Evolutionary conservation across 2,888 invertebrate genomes (phyloP), one percentile per base, ranked within the genome.

Genomic region (Germaria angustata): DNA sequence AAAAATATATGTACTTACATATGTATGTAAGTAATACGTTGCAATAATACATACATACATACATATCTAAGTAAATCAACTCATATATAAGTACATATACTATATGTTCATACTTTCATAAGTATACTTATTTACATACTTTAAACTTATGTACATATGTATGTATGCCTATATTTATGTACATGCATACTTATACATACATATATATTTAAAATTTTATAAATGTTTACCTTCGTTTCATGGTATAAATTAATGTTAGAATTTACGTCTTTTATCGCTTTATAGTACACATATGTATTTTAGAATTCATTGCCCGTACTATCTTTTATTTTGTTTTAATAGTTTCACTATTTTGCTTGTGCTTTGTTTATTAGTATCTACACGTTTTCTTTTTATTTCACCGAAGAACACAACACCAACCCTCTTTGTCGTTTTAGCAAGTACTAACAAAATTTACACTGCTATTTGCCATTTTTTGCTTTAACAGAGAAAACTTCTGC

Each of bases 391-490:
- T 36, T 22, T n/a, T 17, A 39, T 57, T 61, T 39, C 13, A 36
- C 39, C 72, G 44, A 22, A 71, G 22, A 75, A 24, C 15, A 34
- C 20, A 51, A 39, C 34, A 46, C n/a, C n/a, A n/a, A n/a, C 17
- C 59, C 55, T 36, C 34, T 13, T 11, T 15, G 17, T 36, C 34
- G 71, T 34, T 71, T 71, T 36, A 51, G 34, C 34, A 65, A 34
- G 51, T 41, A 76, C 80, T 76, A 71, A 80, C 65, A 65, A 63
- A 71, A 75, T 32, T 41, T 61, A 24, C 24, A 7, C 20, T 3
- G 36, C 4, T n/a, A 32, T 36, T 57, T 5, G 6, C 2, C 0
- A 32, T 36, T 34, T 1, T 22, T 57, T 32, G 13, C 15, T 53
- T 53, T 17, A 32, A 24, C 22, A 51, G 51, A 24, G 24, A 24